Evolutionary conservation across 2,888 invertebrate genomes (phyloP), one percentile per base, ranked within the genome.

Genomic region (Urechis unicinctus): DNA sequence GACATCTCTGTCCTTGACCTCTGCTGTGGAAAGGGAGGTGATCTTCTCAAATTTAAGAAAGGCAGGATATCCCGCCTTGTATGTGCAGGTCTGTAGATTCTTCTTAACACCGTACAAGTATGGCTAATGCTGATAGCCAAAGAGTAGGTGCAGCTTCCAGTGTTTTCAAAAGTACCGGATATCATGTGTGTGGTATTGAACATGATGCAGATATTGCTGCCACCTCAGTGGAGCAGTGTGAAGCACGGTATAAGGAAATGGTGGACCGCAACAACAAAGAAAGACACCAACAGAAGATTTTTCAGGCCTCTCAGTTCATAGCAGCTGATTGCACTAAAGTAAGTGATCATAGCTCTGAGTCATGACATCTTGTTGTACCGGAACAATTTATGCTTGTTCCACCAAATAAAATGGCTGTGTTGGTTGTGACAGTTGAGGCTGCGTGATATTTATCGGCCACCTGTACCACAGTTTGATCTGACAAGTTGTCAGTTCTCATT

Each of bases 11-110:
- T 93, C 0, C 80, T 96, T 52, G 98, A 98, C 77, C 86, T 98
- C 82, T 93, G 95, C 68, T 95, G 95, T 75, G 98, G 98, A 1
- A 99, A 99, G 82, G 98, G 98, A 24, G 98, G 98, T 1, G 98
- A 99, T 78, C 81, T 98, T 36, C 82, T 89, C n/a, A 99, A 99
- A 79, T 99, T 97, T 76, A 72, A 92, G 85, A 91, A 89, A 74
- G 88, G 77, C 17, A 84, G 52, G 80, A 88, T 94, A 50, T 83
- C 85, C 1, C 88, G 90, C 78, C 81, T 93, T 22, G 86, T 94
- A 56, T 92, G 91, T 79, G 88, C 89, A 48, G 95, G 78, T 78
- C 61, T 53, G 56, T 48, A n/a, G 17, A 26, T 28, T 1, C 28
- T n/a, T n/a, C n/a, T n/a, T n/a, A n/a, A n/a, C 45, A 9, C 3